Evolutionary conservation across 1,140 invertebrate species (phyloP), one percentile per base, ranked within the genome.

Genomic region (Cataglyphis hispanica): DNA sequence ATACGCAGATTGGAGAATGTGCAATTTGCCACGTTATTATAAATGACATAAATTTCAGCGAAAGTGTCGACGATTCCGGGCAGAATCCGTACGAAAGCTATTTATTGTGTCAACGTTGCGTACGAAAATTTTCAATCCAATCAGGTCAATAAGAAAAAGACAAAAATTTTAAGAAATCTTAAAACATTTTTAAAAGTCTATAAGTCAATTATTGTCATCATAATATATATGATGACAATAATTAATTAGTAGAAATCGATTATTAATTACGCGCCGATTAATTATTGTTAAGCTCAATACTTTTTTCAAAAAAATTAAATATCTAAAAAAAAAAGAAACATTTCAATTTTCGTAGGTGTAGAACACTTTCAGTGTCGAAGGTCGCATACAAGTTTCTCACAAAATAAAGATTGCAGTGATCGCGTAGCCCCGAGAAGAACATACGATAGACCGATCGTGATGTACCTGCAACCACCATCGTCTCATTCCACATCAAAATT

Each of bases 41-140:
- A 16, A 83, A 80, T 56, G 86, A 89, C n/a, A 76, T 67, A 1
- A 90, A 83, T 50, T 72, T 87, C 0, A 60, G 86, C 5, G 37
- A 64, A n/a, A 86, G 64, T 25, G 76, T 40, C 40, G 58, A 16
- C 16, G 64, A 88, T 67, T 89, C 89, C 10, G 86, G 88, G 58
- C 85, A 88, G 46, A 50, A 90, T 25, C 69, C 89, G 31, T 34
- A 72, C 8, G 75, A 93, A 1, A 90, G 87, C 34, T 93, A 93
- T 69, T 46, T 91, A 16, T 67, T 94, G 2, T 95, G 94, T 78
- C 89, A 92, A 37, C 90, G 87, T 31, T 95, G 94, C 43, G 84
- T 93, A 34, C 89, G 89, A 72, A 87, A 90, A 46, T 91, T 92
- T 56, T 80, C 90, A 2, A 75, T 92, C 70, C 89, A 86, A 81